A percentile compares a stretch with the other conserved stretches of the same genome.
Conservation (phyloP, 2,888 invertebrate species). For the Parochlus steinenii region DNA sequence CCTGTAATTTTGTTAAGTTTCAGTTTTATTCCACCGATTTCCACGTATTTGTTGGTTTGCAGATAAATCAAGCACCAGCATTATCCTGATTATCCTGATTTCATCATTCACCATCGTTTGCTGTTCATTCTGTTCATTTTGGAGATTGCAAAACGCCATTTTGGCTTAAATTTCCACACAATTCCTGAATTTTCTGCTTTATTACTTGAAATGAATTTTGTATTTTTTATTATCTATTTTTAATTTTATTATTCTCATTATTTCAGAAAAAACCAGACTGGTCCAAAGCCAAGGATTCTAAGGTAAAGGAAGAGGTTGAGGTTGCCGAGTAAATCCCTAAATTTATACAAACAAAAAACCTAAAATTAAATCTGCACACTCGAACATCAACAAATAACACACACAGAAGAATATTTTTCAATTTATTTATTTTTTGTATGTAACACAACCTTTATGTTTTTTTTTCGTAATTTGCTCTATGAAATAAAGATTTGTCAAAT, state of each 20-base stretch:
- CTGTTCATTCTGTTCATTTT: not conserved
- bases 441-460: too few relatives aligned
- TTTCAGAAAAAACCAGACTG: slow-evolving; percentile 88
- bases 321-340: slow-evolving; percentile 70
- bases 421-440: too few relatives aligned
- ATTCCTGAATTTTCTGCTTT: too few relatives aligned
- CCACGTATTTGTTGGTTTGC: not conserved
- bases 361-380: too few relatives aligned
- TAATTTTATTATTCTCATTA: slow-evolving; percentile 22
- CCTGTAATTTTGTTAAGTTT: too few relatives aligned
- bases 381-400: too few relatives aligned
- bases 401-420: too few relatives aligned
- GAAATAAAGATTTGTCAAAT: too few relatives aligned
- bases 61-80: not conserved
- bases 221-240: slow-evolving; percentile 1
- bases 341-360: too few relatives aligned
- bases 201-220: not conserved
- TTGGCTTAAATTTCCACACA: slow-evolving; percentile 3
- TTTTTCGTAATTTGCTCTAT: too few relatives aligned
- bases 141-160: slow-evolving; percentile 5
- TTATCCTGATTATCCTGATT: not conserved
- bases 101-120: not conserved
- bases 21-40: too few relatives aligned
- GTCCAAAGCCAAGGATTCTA: slow-evolving; percentile 81
- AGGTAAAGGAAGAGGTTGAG: slow-evolving; percentile 70